Evolutionary conservation across 1,140 invertebrate genomes (phyloP).

Genomic region (Protaetia brevitarsis): DNA sequence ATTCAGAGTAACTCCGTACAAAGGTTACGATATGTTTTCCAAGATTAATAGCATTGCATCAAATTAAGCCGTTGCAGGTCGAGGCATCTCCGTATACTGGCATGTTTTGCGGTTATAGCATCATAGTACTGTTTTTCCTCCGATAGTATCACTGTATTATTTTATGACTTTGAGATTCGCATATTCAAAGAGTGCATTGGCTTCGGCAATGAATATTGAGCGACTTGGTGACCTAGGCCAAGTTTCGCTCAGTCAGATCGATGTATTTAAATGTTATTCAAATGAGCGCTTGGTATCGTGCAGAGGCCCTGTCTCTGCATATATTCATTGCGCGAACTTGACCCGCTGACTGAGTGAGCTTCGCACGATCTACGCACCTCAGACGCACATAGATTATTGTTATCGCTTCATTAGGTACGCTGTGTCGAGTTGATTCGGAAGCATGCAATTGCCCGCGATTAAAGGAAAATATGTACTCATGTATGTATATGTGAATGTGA

Average conservation of each 20-base stretch:
- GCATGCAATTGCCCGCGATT: no score
- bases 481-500: no score
- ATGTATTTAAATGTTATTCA: conserved; percentile 31
- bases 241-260: conserved; percentile 26
- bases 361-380: conserved; percentile 10
- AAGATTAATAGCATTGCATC: no score
- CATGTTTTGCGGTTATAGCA: no score
- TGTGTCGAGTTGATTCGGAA: no score
- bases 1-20: no score
- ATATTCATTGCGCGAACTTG: conserved; percentile 29
- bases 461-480: no score
- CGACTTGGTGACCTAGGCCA: conserved; percentile 28
- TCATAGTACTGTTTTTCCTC: no score
- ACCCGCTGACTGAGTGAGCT: conserved; percentile 27
- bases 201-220: conserved; percentile 28
- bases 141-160: background rate
- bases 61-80: no score
- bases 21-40: no score
- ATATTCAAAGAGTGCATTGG: conserved; percentile 28
- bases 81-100: no score
- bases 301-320: conserved; percentile 23
- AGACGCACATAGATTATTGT: conserved; percentile 10
- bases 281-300: conserved; percentile 28
- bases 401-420: conserved; percentile 17
- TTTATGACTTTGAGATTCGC: conserved; percentile 8